These are phyloP conservation scores for Anseranas semipalmata DNA, from an alignment of 2,113 vertebrate species.

Conservation along the genomic window DNA sequence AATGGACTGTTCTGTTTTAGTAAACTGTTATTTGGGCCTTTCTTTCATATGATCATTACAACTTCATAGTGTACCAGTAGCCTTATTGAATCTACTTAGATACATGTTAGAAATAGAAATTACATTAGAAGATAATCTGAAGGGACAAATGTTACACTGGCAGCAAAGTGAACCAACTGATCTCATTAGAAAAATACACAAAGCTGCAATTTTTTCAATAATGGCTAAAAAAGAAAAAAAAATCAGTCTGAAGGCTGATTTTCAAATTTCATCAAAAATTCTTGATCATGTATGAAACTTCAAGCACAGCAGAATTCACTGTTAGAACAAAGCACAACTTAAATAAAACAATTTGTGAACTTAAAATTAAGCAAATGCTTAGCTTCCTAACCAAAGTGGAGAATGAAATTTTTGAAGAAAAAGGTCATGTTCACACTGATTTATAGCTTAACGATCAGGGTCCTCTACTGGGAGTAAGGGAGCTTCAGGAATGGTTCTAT, in stretches of 20 bases:
- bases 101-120: not conserved
- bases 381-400: not conserved
- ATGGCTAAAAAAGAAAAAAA: not conserved
- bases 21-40: not conserved
- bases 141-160: not conserved
- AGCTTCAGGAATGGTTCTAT: not conserved
- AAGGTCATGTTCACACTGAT: not conserved
- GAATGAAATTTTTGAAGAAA: not conserved
- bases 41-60: not conserved
- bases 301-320: not conserved
- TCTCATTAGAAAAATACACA: not conserved
- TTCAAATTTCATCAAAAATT: not conserved
- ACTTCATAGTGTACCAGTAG: not conserved
- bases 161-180: not conserved
- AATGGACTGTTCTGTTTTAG: not conserved
- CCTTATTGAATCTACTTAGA: not conserved
- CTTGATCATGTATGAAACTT: not conserved
- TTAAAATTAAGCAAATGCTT: not conserved
- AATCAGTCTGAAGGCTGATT: not conserved
- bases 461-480: not conserved
- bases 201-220: not conserved
- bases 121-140: not conserved
- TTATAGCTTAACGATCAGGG: not conserved
- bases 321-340: not conserved
- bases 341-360: not conserved